phyloP scores from a whole-genome alignment of 2,113 vertebrate species.

The Octodon degus region DNA sequence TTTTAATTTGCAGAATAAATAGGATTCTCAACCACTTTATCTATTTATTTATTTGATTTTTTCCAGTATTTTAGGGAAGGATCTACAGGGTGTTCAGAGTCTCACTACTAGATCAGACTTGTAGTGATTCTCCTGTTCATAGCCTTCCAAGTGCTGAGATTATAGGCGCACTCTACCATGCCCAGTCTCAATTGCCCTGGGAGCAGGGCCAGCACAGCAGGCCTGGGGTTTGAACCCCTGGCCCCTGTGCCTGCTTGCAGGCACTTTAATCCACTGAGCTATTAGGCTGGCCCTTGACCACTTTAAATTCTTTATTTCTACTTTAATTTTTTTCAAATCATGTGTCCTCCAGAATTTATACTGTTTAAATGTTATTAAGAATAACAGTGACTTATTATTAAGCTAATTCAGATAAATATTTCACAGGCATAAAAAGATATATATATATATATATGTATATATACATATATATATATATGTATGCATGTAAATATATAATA shows the following conservation, averaged over 20 bases:
- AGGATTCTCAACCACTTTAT: background rate
- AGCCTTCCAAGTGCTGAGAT: too few relatives aligned
- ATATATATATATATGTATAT: background rate
- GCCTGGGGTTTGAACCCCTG: too few relatives aligned
- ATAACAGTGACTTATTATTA: conserved; percentile 11
- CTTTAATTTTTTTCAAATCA: background rate
- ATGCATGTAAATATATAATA: background rate
- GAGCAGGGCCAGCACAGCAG: too few relatives aligned
- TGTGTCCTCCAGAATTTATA: background rate
- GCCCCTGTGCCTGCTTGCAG: too few relatives aligned
- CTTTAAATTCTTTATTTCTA: conserved; percentile 34
- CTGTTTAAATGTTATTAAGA: background rate
- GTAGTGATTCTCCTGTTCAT: too few relatives aligned
- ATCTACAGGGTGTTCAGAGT: too few relatives aligned
- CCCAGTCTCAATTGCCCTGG: too few relatives aligned
- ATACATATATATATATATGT: background rate
- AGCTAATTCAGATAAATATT: conserved; percentile 33
- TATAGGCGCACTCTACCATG: too few relatives aligned
- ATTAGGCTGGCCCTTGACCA: background rate
- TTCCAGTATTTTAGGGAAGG: too few relatives aligned
- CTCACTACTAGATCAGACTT: too few relatives aligned
- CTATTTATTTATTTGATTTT: too few relatives aligned
- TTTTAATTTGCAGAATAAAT: conserved; percentile 46
- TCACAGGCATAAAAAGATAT: background rate
- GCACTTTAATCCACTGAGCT: too few relatives aligned